Evolutionary conservation across 2,113 vertebrate species (phyloP).

Genomic region (Oncorhynchus masou): DNA sequence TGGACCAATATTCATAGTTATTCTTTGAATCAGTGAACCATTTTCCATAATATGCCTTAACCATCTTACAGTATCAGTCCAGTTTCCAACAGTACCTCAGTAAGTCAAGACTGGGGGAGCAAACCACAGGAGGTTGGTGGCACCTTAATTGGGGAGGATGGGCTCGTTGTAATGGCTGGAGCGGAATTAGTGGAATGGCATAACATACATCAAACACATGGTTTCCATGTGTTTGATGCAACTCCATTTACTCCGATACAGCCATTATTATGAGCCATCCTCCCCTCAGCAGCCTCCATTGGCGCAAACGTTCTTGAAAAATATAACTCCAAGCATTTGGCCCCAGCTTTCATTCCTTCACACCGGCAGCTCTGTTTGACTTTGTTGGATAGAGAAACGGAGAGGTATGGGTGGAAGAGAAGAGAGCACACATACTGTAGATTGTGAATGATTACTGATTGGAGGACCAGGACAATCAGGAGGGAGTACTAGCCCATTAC

Average conservation of each 20-base stretch:
- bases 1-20: too few relatives aligned
- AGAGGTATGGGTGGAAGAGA: constrained; percentile 12
- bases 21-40: not conserved
- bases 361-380: constrained; percentile 6
- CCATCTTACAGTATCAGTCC: constrained; percentile 5
- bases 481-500: constrained; percentile 48
- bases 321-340: constrained; percentile 20
- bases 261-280: too few relatives aligned
- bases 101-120: constrained; percentile 19
- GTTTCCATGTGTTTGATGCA: too few relatives aligned
- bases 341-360: constrained; percentile 13
- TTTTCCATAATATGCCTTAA: not conserved
- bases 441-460: constrained; percentile 28
- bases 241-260: too few relatives aligned
- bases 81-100: not conserved
- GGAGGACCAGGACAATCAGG: constrained; percentile 21
- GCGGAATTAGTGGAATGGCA: too few relatives aligned
- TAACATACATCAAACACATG: too few relatives aligned
- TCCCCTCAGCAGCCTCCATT: not conserved
- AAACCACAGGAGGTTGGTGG: not conserved
- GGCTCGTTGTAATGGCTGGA: too few relatives aligned
- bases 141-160: too few relatives aligned
- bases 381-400: constrained; percentile 40
- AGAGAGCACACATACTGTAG: constrained; percentile 31
- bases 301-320: constrained; percentile 3